Conservation (phyloP, 2,888 invertebrate species). For the Drosophila fungiperda region DNA sequence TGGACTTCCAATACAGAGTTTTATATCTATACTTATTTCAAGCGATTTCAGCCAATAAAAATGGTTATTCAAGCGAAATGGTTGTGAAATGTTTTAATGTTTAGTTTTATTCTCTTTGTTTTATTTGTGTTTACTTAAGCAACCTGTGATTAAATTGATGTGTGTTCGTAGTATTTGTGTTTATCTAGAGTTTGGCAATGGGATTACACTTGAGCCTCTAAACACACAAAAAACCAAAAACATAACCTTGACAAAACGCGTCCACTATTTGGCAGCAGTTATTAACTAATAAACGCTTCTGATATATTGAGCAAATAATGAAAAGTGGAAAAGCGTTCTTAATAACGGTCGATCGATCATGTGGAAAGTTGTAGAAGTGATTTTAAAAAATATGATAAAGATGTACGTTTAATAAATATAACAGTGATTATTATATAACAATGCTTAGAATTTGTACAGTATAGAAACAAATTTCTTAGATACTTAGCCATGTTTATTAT, state of each 20-base stretch:
- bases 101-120: not conserved
- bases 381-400: not conserved
- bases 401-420: not conserved
- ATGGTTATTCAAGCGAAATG: slow-evolving; percentile 69
- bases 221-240: no score
- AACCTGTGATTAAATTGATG: slow-evolving; percentile 58
- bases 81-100: slow-evolving; percentile 16
- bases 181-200: slow-evolving; percentile 49
- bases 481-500: not conserved
- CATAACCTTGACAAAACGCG: slow-evolving; percentile 45
- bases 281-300: slow-evolving; percentile 41
- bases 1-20: slow-evolving; percentile 17
- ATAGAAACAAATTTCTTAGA: not conserved
- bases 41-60: not conserved
- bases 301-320: slow-evolving; percentile 47
- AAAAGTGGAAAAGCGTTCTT: slow-evolving; percentile 16
- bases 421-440: not conserved
- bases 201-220: slow-evolving; percentile 66
- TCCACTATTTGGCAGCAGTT: slow-evolving; percentile 33
- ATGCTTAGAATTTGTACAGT: not conserved
- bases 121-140: slow-evolving; percentile 35
- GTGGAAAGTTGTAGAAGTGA: not conserved
- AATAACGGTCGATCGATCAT: not conserved
- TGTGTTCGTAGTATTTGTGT: slow-evolving; percentile 30
- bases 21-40: not conserved